phyloP scores from a whole-genome alignment of 2,888 invertebrate genomes.

The Drosophila birchii region DNA sequence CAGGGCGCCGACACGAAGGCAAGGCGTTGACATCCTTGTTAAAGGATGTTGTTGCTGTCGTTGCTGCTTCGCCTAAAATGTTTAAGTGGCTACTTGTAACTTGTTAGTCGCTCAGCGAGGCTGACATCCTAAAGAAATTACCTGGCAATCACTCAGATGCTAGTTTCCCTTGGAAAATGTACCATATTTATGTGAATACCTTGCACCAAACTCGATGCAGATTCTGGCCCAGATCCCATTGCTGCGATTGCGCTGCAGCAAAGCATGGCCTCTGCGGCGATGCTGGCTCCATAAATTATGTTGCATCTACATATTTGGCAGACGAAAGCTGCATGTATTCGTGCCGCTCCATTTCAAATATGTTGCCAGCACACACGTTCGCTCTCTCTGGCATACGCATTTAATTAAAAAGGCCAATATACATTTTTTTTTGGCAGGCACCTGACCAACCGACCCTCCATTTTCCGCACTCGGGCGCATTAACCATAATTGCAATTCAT shows the following conservation, averaged over 20 bases:
- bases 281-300: conserved; percentile 65
- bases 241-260: conserved; percentile 36
- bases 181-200: not conserved
- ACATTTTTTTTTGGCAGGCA: conserved; percentile 11
- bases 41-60: conserved; percentile 26
- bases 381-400: conserved; percentile 12
- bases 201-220: conserved; percentile 4
- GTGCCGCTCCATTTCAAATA: conserved; percentile 46
- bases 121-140: conserved; percentile 29
- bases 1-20: conserved; percentile 27
- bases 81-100: conserved; percentile 43
- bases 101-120: conserved; percentile 44
- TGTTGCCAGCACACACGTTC: not conserved
- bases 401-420: conserved; percentile 45
- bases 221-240: conserved; percentile 16
- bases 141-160: conserved; percentile 20
- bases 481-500: conserved; percentile 52
- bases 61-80: conserved; percentile 20
- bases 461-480: conserved; percentile 26
- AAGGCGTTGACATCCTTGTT: conserved; percentile 40
- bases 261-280: conserved; percentile 17
- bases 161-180: conserved; percentile 4
- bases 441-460: conserved; percentile 24
- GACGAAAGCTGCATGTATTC: conserved; percentile 34
- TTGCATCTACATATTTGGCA: conserved; percentile 46